phyloP scores from a whole-genome alignment of 2,797 vertebrate genomes.

The Ctenochaetus hawaiiensis region DNA sequence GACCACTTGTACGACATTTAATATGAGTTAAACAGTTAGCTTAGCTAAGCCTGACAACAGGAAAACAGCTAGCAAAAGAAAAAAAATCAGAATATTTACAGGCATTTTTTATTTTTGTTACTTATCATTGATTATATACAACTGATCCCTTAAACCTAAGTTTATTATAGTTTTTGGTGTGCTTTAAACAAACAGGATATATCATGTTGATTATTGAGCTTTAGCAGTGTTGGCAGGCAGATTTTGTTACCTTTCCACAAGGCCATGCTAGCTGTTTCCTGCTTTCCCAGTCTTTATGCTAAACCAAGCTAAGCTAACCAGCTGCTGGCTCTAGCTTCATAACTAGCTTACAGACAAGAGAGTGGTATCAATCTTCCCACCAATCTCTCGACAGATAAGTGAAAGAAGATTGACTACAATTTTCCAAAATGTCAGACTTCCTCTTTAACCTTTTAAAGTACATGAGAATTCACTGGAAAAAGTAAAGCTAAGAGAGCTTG shows the following conservation, averaged over 20 bases:
- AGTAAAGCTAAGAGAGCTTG: too few relatives aligned
- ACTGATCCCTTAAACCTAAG: too few relatives aligned
- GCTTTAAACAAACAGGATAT: neutral
- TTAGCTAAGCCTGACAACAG: neutral
- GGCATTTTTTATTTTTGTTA: neutral
- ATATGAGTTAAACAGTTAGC: constrained; percentile 10
- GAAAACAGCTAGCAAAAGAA: neutral
- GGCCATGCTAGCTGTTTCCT: neutral
- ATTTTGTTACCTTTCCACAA: neutral
- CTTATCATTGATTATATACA: neutral
- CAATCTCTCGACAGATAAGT: neutral
- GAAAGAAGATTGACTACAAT: neutral
- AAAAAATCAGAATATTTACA: neutral
- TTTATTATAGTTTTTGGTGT: neutral
- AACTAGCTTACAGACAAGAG: neutral
- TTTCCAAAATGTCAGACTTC: neutral
- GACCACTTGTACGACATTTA: too few relatives aligned
- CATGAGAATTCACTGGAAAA: neutral
- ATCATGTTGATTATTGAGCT: neutral
- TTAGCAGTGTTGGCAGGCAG: neutral
- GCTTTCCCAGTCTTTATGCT: neutral
- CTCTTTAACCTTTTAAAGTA: neutral
- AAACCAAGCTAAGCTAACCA: constrained; percentile 2
- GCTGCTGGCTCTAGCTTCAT: neutral
- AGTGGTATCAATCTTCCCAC: neutral